Base-by-base conservation (phyloP, 2,888 invertebrate genomes). In the Eulithis prunata region DNA sequence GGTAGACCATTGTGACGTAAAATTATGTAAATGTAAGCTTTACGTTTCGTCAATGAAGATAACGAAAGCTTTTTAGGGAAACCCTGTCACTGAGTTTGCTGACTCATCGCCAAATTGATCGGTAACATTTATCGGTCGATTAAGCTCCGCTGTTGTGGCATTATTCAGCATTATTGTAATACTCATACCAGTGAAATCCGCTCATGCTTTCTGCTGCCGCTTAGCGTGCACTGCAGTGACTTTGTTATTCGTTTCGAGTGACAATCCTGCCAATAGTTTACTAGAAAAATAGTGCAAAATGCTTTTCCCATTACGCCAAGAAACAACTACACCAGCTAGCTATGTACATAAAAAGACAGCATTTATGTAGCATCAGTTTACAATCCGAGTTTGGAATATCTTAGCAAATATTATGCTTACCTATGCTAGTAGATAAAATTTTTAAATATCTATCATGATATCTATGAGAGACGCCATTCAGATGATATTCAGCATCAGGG, bases 81-180 rank as follows among this genome's bases (percentile, higher is more conserved):
- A 52, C 36, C 12, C 6, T 12, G 12, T 36, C 6, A 12, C 12
- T 21, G 28, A 10, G 41, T 28, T 46, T 45, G 65, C 65, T 61
- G 65, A 61, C 3, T 65, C 65, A 65, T 38, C 45, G 12, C 11
- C 57, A 61, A 61, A 61, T 61, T 47, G 61, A 57, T 57, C 57
- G 47, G 53, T 47, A 63, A 54, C 63, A 47, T 45, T 57, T 47
- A 41, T 47, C 47, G 57, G 61, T 4, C 61, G 47, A 65, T 65
- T 61, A 47, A 55, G 46, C 45, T 57, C 47, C 32, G 51, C 59
- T 45, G 49, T 55, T 60, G 36, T 32, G 14, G 43, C 51, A 52
- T 54, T 56, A 60, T 64, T 64, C 49, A 49, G 57, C 57, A 21
- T 38, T 49, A 57, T 49, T 59, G 8, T 38, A 11, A 41, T 21